These are phyloP conservation scores for Netelia inedita DNA, from an alignment of 2,888 invertebrate genomes.

Conservation along the genomic window DNA sequence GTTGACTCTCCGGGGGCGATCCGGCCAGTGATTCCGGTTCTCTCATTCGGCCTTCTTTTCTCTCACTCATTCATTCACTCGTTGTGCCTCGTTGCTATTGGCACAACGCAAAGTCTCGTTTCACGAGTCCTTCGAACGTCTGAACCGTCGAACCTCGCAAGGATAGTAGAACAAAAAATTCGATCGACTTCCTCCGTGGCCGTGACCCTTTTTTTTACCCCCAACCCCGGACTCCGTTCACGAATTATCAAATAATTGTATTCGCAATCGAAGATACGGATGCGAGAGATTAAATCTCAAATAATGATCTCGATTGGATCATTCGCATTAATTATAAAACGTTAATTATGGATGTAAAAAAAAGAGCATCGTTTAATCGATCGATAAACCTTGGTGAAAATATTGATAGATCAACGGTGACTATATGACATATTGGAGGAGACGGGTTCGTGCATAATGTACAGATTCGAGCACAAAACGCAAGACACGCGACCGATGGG, in stretches of 20 bases:
- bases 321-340: too few species aligned
- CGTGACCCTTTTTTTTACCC: background rate
- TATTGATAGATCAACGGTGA: too few species aligned
- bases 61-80: background rate
- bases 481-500: conserved; percentile 12
- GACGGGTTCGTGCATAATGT: background rate
- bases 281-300: too few species aligned
- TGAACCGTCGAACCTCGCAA: conserved; percentile 12
- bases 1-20: conserved; percentile 61
- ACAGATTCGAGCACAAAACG: background rate
- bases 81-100: conserved; percentile 23
- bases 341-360: too few species aligned
- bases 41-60: conserved; percentile 53
- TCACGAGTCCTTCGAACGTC: conserved; percentile 27
- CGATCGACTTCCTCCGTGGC: conserved; percentile 11
- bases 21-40: conserved; percentile 70
- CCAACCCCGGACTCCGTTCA: background rate
- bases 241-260: too few species aligned
- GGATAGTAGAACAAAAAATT: background rate
- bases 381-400: too few species aligned
- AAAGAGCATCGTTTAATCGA: too few species aligned
- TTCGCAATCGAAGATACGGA: too few species aligned
- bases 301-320: too few species aligned
- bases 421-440: background rate
- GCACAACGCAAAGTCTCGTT: conserved; percentile 34